Evolutionary conservation across 2,888 invertebrate genomes (phyloP).

Genomic region (Cheilosia vernalis): DNA sequence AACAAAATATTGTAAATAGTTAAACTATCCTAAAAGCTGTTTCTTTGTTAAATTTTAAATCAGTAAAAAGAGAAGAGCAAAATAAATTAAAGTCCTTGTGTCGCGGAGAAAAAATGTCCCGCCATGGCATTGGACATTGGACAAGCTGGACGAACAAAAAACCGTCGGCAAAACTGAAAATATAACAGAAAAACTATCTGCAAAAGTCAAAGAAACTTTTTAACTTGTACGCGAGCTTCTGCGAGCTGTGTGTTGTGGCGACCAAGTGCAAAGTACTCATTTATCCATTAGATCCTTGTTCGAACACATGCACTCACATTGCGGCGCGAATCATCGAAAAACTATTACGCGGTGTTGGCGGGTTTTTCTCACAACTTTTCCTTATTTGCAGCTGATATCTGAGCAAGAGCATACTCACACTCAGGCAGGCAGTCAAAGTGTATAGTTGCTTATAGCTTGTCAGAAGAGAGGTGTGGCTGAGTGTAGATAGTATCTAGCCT

Average conservation of each 20-base stretch:
- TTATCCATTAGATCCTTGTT: constrained; percentile 74
- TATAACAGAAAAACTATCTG: constrained; percentile 58
- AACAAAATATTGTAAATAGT: constrained; percentile 71
- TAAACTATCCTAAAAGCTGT: constrained; percentile 75
- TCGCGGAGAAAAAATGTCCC: constrained; percentile 3
- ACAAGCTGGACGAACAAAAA: constrained; percentile 22
- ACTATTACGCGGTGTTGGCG: background rate
- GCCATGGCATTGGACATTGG: background rate
- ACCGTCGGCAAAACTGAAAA: constrained; percentile 45
- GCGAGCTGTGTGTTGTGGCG: constrained; percentile 46
- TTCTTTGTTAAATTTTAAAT: constrained; percentile 73
- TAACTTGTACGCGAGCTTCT: constrained; percentile 35
- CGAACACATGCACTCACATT: constrained; percentile 64
- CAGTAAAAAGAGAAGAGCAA: constrained; percentile 36
- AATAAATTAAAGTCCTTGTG: constrained; percentile 34
- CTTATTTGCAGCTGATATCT: constrained; percentile 32
- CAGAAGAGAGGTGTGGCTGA: background rate
- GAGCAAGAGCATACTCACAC: background rate
- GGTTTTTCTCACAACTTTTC: constrained; percentile 24
- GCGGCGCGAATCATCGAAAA: constrained; percentile 21
- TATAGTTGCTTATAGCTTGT: background rate
- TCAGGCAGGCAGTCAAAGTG: constrained; percentile 38
- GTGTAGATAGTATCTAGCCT: background rate
- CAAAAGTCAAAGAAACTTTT: constrained; percentile 70
- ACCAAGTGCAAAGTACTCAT: constrained; percentile 73